phyloP scores from a whole-genome alignment of 1,140 invertebrate species.

The Sinella curviseta region DNA sequence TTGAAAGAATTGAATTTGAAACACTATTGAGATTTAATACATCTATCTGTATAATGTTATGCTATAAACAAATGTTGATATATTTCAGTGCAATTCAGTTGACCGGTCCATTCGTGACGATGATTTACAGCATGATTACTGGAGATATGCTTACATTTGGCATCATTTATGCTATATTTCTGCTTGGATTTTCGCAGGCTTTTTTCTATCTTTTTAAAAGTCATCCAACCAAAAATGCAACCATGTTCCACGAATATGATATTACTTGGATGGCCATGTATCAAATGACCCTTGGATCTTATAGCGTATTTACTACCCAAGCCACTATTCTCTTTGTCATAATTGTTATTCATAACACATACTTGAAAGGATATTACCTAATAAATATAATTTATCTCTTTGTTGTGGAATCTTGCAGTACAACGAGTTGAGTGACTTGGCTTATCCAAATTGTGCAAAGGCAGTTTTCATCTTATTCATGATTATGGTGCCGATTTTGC shows the following conservation, averaged over 20 bases:
- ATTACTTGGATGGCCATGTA: slow-evolving; percentile 97
- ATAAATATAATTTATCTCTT: no score
- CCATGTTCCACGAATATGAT: slow-evolving; percentile 79
- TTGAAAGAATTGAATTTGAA: background rate
- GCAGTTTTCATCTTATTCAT: slow-evolving; percentile 95
- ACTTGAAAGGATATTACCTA: no score
- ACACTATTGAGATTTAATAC: background rate
- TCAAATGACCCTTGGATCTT: slow-evolving; percentile 96
- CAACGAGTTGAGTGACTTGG: slow-evolving; percentile 80
- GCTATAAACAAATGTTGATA: slow-evolving; percentile 4
- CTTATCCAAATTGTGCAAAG: slow-evolving; percentile 87
- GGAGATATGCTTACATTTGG: slow-evolving; percentile 97
- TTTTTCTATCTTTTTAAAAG: slow-evolving; percentile 97
- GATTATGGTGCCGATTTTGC: slow-evolving; percentile 92
- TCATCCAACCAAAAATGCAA: slow-evolving; percentile 74
- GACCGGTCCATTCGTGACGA: slow-evolving; percentile 96
- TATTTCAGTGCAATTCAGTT: slow-evolving; percentile 77
- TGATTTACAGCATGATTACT: slow-evolving; percentile 97
- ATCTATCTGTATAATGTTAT: no score
- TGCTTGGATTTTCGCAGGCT: slow-evolving; percentile 92
- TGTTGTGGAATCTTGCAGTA: slow-evolving; percentile 69
- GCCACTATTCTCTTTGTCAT: background rate
- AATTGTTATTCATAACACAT: background rate
- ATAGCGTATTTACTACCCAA: slow-evolving; percentile 72
- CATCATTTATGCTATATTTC: slow-evolving; percentile 90